Evolutionary conservation across 2,888 invertebrate genomes (phyloP).

Genomic region (Branchellion lobata): DNA sequence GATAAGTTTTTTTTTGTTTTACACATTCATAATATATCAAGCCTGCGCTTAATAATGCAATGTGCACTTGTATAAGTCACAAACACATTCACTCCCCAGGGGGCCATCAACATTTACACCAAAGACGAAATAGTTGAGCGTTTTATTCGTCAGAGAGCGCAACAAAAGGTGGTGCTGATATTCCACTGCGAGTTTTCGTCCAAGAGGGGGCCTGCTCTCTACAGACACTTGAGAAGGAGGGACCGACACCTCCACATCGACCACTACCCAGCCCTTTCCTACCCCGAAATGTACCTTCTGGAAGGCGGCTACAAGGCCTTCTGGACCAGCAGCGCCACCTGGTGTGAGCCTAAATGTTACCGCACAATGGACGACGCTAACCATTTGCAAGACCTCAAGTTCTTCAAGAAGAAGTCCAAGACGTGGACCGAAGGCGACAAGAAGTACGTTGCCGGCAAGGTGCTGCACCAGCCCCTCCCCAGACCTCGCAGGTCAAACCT

Average conservation of each 20-base stretch:
- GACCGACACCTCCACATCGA: slow-evolving; percentile 80
- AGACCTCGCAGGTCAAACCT: slow-evolving; percentile 91
- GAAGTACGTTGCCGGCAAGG: too few relatives aligned
- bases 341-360: slow-evolving; percentile 76
- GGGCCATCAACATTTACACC: slow-evolving; percentile 80
- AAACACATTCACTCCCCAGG: slow-evolving; percentile 57
- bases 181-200: slow-evolving; percentile 98
- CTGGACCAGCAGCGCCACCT: slow-evolving; percentile 65
- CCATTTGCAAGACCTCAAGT: slow-evolving; percentile 72
- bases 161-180: slow-evolving; percentile 74
- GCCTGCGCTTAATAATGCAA: too few relatives aligned
- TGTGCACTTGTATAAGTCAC: too few relatives aligned
- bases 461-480: slow-evolving; percentile 67
- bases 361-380: slow-evolving; percentile 82
- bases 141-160: slow-evolving; percentile 62
- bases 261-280: slow-evolving; percentile 79
- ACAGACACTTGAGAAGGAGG: slow-evolving; percentile 78
- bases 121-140: slow-evolving; percentile 72
- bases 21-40: too few relatives aligned
- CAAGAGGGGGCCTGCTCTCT: slow-evolving; percentile 89
- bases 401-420: slow-evolving; percentile 77
- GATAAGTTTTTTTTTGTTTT: too few relatives aligned
- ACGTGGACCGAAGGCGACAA: slow-evolving; percentile 36
- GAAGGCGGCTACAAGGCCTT: slow-evolving; percentile 87
- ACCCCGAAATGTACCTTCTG: slow-evolving; percentile 89